Evolutionary conservation across 2,113 vertebrate genomes (phyloP), one percentile per base, ranked within the genome.

Genomic region (Hippoglossus stenolepis): DNA sequence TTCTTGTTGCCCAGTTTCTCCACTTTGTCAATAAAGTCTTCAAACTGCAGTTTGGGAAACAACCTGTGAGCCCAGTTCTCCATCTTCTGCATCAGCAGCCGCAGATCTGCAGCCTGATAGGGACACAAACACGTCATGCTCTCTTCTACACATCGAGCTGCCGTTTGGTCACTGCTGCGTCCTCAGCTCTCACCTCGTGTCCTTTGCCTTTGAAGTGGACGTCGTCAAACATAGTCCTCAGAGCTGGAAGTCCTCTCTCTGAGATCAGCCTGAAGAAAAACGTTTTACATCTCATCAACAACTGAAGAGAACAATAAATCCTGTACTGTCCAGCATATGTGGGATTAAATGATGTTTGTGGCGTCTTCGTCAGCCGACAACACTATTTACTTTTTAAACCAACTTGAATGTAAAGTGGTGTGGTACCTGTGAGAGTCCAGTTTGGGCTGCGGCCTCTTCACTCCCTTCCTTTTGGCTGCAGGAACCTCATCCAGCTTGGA

Each of bases 41-140:
- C 97, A 93, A 99, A 99, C 51, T 96, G 96, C 69, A 99, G 87
- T 77, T 97, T 97, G 17, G 97, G 97, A 87, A 94, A 98, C 1
- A 99, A 84, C 11, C 98, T 92, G 80, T 99, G 97, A 24, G 97
- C 98, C 98, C 98, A 99, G 90, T 99, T 98, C 89, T 99, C 97
- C 97, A 98, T 98, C 24, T 95, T 96, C 64, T 87, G 94, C 75
- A 99, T 95, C 1, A 99, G 93, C 0, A 90, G 94, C 83, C 93
- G 95, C 83, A 99, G 89, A 87, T 99, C 96, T 43, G 97, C 96
- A 9, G 93, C 94, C 98, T 99, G 77, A 7, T 0, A 43, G 2
- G 2, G 20, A 38, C 2, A 62, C 31, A 63, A 35, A 14, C 58
- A n/a, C 10, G 21, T 43, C 40, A 13, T 0, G 2, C 17, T 51